Conservation (phyloP, 1,140 invertebrate species). For the Caenorhabditis latens region DNA sequence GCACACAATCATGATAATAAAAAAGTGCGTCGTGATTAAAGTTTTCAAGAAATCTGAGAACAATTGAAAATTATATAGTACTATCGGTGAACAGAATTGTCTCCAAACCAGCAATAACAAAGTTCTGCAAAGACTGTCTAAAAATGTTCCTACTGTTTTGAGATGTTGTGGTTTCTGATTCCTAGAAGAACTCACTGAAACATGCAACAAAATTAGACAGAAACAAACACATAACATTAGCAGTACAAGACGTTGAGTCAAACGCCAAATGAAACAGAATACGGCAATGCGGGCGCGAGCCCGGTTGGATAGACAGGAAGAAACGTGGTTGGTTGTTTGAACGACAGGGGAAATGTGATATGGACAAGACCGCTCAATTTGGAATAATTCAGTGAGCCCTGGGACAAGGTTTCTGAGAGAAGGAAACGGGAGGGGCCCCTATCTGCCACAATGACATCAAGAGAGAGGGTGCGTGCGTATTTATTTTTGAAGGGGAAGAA, state of each 20-base stretch:
- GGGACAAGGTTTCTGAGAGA: constrained; percentile 1
- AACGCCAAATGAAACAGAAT: constrained; percentile 48
- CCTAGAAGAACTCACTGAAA: neutral
- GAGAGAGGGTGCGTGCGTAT: neutral
- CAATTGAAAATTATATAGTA: too few relatives aligned
- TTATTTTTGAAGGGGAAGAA: neutral
- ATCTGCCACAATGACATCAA: constrained; percentile 41
- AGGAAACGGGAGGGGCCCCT: constrained; percentile 15
- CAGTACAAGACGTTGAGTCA: constrained; percentile 11
- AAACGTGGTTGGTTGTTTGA: constrained; percentile 51
- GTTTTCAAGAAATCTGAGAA: too few relatives aligned
- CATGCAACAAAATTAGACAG: neutral
- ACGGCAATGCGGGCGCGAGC: constrained; percentile 28
- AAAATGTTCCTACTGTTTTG: too few relatives aligned
- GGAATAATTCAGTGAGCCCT: constrained; percentile 49
- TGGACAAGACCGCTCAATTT: constrained; percentile 49
- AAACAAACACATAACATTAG: constrained; percentile 17
- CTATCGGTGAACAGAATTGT: too few relatives aligned
- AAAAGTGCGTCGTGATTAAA: too few relatives aligned
- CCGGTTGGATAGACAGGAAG: constrained; percentile 42
- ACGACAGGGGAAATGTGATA: constrained; percentile 53
- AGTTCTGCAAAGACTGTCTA: too few relatives aligned
- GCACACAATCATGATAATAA: too few relatives aligned
- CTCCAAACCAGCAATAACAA: too few relatives aligned
- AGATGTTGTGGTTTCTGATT: neutral